Conservation (phyloP, 2,113 vertebrate species). For the Phainopepla nitens region DNA sequence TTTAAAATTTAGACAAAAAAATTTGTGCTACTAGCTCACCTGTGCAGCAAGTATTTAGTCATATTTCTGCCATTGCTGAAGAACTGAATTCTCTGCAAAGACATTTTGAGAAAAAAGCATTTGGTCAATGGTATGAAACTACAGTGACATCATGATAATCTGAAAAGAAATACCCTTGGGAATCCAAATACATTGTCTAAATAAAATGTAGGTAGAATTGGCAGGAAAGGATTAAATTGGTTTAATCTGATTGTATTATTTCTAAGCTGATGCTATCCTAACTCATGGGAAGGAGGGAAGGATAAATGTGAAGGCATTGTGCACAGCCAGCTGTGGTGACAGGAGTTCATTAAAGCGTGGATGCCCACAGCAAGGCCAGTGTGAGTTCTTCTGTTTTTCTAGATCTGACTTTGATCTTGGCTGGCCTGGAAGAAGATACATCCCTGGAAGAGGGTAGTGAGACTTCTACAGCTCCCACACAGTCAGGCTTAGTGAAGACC, state of each 20-base stretch:
- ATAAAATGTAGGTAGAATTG: neutral
- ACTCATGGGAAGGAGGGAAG: neutral
- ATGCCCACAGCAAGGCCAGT: neutral
- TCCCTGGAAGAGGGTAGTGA: neutral
- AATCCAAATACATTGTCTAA: neutral
- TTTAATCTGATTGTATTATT: neutral
- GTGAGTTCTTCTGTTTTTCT: neutral
- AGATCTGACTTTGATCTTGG: neutral
- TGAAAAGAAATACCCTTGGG: neutral
- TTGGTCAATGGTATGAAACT: neutral
- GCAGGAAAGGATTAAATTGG: neutral
- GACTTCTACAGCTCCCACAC: neutral
- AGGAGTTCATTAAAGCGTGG: neutral
- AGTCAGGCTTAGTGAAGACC: neutral
- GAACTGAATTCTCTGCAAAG: neutral
- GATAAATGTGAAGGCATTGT: neutral
- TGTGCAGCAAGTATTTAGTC: neutral
- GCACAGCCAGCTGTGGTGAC: accelerated
- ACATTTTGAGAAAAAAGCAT: neutral
- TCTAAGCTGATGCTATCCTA: neutral
- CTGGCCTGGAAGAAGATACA: neutral
- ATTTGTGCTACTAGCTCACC: neutral
- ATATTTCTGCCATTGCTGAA: neutral
- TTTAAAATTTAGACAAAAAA: neutral
- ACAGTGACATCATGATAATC: neutral